Evolutionary conservation across 1,140 invertebrate genomes (phyloP), one percentile per base, ranked within the genome.

Genomic region (Drosophila insularis): DNA sequence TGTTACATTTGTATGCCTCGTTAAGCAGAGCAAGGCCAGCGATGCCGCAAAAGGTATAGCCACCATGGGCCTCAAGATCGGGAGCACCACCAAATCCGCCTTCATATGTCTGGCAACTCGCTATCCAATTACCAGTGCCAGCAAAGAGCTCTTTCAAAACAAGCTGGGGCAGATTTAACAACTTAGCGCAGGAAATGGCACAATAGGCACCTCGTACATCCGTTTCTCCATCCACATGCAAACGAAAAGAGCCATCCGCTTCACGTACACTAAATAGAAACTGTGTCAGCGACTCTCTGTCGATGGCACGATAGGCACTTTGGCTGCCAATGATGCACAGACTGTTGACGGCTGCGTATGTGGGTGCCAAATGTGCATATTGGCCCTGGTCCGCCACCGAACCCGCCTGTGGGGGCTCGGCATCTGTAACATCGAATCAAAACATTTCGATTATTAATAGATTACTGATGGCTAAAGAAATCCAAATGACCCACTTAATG

Each of bases 61-160:
- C 99, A 4, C 99, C 99, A 93, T 99, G 99, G 19, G 99, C 99
- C 93, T 99, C 99, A 94, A 98, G 95, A 11, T 97, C 97, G 17
- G 98, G 98, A 86, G 94, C 95, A 0, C 98, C 98, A 59, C 96
- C 96, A 94, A 99, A 99, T 0, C 99, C 99, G 58, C 99, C 99
- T 93, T 99, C 99, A 93, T 99, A 99, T 0, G 98, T 99, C 92
- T 99, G 98, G 93, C 98, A 99, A 71, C 95, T 94, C 1, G 96
- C 93, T 80, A 99, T 96, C 98, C 98, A 99, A 86, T 98, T 95
- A 2, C 96, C 96, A 5, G 97, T 97, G 46, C 95, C 95, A 76
- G 96, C 94, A 93, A 98, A 98, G 50, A 99, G 92, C 69, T 96
- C 94, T 31, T 95, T 93, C 19, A 94, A 94, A 64, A 94, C 95